Percentiles rank a stretch among this genome's conserved stretches.
phyloP scores from a whole-genome alignment of 2,888 invertebrate species.

The Conistra vaccinii region DNA sequence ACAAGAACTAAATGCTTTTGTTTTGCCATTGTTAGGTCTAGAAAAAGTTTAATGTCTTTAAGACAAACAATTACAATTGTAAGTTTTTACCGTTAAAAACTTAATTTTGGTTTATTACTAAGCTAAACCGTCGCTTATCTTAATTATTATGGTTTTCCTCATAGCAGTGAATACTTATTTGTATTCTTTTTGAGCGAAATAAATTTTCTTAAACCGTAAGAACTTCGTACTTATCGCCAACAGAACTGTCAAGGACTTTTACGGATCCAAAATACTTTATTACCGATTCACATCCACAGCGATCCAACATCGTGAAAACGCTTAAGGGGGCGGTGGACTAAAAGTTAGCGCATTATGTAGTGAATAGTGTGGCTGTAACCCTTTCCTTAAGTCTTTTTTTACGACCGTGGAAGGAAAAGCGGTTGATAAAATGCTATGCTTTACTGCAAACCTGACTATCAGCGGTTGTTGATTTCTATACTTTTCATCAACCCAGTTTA shows the following conservation, averaged over 20 bases:
- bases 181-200: no score
- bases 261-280: slow-evolving; percentile 7
- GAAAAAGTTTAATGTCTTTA: neutral
- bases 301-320: slow-evolving; percentile 9
- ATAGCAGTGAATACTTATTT: no score
- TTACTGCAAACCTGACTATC: slow-evolving; percentile 8
- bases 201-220: no score
- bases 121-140: no score
- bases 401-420: slow-evolving; percentile 14
- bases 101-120: no score
- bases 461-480: neutral
- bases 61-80: no score
- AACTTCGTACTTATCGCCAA: neutral
- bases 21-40: neutral
- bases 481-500: neutral
- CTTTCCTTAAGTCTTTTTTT: slow-evolving; percentile 39
- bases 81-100: no score
- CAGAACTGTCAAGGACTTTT: neutral
- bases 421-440: slow-evolving; percentile 14
- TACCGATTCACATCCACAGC: neutral
- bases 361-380: slow-evolving; percentile 36
- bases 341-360: slow-evolving; percentile 26
- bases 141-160: no score
- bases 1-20: neutral
- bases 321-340: slow-evolving; percentile 7